Base-by-base conservation (phyloP, 2,888 invertebrate species). In the Drosophila neonasuta region DNA sequence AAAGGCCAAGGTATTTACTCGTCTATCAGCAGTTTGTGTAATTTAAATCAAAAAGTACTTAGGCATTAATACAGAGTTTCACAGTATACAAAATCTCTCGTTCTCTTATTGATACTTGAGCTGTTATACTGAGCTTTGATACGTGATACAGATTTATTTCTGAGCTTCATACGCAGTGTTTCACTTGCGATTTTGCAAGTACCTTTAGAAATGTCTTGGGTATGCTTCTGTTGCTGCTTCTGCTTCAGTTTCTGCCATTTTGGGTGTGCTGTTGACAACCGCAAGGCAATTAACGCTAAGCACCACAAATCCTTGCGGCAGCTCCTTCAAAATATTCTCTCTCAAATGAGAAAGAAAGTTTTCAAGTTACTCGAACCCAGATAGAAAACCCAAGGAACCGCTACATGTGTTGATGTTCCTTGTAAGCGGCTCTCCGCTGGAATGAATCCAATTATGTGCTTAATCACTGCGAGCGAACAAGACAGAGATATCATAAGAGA, bases 401-500 rank as follows among this genome's bases (percentile, higher is more conserved):
- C 56, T 69, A 69, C 64, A 83, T 69, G 76, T 74, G 82, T 75
- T 76, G 71, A 66, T 67, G 64, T 61, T 70, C 56, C 65, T 69
- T 64, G 77, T 76, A 76, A 73, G 66, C 66, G 67, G 67, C 62
- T 72, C 67, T 81, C 62, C 74, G 67, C 71, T 55, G 79, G 68
- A 80, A 88, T 82, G 85, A 82, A 88, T 86, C 79, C 87, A 88
- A 88, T 88, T 88, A 88, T 88, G 83, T 88, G 85, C 83, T 88
- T 88, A 88, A 88, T 88, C 88, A 86, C 83, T 67, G 67, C 65
- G 71, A 68, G 71, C 56, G 51, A 66, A 15, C 55, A 42, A 51
- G 42, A 39, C 64, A 65, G 17, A 15, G 44, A 30, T 15, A 6
- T 46, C 20, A 32, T 49, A 24, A 24, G 36, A 13, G 7, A 20